Conservation (phyloP, 2,113 vertebrate species). For the Thunnus maccoyii region DNA sequence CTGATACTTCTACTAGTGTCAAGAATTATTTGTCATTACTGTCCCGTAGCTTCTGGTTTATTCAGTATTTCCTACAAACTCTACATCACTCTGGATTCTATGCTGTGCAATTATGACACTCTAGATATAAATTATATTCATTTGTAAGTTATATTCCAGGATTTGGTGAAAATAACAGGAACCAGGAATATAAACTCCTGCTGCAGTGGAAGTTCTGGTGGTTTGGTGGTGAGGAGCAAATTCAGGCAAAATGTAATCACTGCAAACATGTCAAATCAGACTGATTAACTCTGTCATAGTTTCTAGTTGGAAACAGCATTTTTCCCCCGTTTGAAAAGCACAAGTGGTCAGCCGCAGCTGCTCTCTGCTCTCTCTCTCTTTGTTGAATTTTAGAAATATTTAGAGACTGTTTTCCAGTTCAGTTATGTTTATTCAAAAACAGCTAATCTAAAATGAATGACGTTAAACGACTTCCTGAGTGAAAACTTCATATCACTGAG, state of each 20-base stretch:
- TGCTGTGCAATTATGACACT: constrained; percentile 5
- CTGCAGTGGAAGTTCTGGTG: constrained; percentile 54
- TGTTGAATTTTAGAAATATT: constrained; percentile 27
- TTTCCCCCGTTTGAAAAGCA: constrained; percentile 22
- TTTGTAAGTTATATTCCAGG: neutral
- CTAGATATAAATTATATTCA: constrained; percentile 1
- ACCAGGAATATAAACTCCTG: neutral
- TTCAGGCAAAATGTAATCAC: constrained; percentile 58
- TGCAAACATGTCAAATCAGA: constrained; percentile 44
- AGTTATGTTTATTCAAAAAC: constrained; percentile 22
- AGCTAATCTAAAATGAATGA: constrained; percentile 1
- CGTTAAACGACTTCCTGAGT: neutral
- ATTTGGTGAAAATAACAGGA: constrained; percentile 27
- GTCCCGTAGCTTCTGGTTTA: constrained; percentile 10
- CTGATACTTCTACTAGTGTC: neutral
- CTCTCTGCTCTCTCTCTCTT: constrained; percentile 22
- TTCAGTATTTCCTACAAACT: constrained; percentile 41
- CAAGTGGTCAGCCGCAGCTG: constrained; percentile 37
- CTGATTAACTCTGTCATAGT: constrained; percentile 56
- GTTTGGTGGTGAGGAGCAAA: constrained; percentile 52
- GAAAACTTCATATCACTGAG: neutral
- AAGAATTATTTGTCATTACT: neutral
- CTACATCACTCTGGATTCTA: neutral
- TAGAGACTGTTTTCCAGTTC: constrained; percentile 39
- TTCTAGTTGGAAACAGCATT: constrained; percentile 19